phyloP scores from a whole-genome alignment of 92 coral and sea anemone species.

The Heteractis magnifica region DNA sequence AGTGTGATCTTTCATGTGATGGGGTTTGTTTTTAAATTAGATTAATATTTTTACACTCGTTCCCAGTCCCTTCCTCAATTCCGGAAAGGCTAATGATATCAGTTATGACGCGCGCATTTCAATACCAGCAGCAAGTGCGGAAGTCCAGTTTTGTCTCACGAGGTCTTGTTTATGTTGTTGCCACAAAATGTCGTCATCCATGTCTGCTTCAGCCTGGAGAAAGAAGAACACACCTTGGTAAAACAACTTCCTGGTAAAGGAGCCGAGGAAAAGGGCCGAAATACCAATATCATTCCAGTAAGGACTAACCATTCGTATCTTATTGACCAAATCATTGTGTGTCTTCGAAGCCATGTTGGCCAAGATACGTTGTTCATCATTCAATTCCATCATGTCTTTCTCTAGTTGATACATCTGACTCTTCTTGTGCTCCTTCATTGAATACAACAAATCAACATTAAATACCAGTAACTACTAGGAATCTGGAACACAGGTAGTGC shows the following conservation, averaged over 20 bases:
- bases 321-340: slow-evolving; percentile 61
- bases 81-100: no score
- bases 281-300: neutral
- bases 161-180: slow-evolving; percentile 81
- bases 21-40: no score
- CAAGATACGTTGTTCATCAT: slow-evolving; percentile 57
- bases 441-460: neutral
- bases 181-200: slow-evolving; percentile 75
- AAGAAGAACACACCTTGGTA: neutral
- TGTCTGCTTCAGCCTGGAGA: slow-evolving; percentile 81
- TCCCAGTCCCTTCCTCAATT: no score
- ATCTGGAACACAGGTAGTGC: neutral
- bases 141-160: slow-evolving; percentile 65
- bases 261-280: neutral
- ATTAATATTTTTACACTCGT: no score
- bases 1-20: no score
- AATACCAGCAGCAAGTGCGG: slow-evolving; percentile 83
- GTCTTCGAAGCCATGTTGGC: slow-evolving; percentile 60
- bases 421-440: slow-evolving; percentile 57
- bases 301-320: slow-evolving; percentile 58
- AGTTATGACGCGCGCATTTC: neutral
- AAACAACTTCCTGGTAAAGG: neutral
- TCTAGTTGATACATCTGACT: slow-evolving; percentile 69
- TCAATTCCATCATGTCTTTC: slow-evolving; percentile 63
- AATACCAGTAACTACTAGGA: neutral